Evolutionary conservation across 2,888 invertebrate genomes (phyloP).

Genomic region (Tenthredo notha): DNA sequence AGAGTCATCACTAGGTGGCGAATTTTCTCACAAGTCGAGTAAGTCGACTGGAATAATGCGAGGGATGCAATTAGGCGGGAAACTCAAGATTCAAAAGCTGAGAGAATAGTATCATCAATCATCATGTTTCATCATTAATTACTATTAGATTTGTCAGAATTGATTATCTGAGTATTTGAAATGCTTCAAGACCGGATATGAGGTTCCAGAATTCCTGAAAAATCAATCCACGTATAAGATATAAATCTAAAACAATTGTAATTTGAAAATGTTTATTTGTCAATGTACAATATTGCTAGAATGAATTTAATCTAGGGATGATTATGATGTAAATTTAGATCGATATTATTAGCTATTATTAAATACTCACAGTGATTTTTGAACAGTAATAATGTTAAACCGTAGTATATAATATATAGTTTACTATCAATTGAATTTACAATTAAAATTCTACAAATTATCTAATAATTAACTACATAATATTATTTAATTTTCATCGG

Average conservation of each 20-base stretch:
- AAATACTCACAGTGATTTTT: slow-evolving; percentile 40
- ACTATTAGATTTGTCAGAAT: background rate
- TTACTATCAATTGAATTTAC: slow-evolving; percentile 5
- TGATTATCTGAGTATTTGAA: background rate
- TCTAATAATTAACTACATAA: slow-evolving; percentile 1
- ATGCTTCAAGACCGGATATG: background rate
- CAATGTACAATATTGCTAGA: slow-evolving; percentile 42
- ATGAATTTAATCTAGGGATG: slow-evolving; percentile 40
- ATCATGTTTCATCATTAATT: background rate
- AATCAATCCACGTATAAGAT: background rate
- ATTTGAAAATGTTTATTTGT: slow-evolving; percentile 51
- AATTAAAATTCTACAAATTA: slow-evolving; percentile 5
- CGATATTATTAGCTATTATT: slow-evolving; percentile 24
- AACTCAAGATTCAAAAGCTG: background rate
- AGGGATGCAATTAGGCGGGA: background rate
- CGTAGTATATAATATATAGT: background rate
- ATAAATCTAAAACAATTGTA: background rate
- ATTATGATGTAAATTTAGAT: slow-evolving; percentile 30
- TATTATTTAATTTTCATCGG: background rate
- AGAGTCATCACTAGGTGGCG: background rate
- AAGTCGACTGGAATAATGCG: background rate
- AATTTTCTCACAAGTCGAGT: background rate
- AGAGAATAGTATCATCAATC: too few relatives aligned
- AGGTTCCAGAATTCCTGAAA: background rate
- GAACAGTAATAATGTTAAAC: slow-evolving; percentile 20